Percentiles rank a stretch among this genome's conserved stretches.
Evolutionary conservation across 1,140 invertebrate genomes (phyloP).

Genomic region (Physella acuta): DNA sequence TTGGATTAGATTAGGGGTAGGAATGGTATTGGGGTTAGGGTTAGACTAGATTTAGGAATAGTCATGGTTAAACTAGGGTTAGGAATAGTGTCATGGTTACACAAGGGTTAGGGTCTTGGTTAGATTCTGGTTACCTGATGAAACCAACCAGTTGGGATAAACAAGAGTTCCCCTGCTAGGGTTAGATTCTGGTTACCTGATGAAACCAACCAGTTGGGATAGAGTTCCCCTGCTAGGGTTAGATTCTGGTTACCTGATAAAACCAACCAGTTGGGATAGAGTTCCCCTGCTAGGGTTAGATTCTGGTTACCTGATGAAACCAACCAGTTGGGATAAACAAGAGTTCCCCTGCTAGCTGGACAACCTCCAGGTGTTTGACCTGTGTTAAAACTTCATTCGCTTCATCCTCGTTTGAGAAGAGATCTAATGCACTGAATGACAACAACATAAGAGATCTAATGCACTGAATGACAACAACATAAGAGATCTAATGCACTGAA

Average conservation of each 20-base stretch:
- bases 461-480: conserved; percentile 39
- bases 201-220: too few species aligned
- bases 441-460: conserved; percentile 36
- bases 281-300: conserved; percentile 52
- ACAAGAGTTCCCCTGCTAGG: too few species aligned
- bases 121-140: too few species aligned
- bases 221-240: too few species aligned
- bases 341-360: conserved; percentile 54
- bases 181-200: too few species aligned
- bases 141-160: too few species aligned
- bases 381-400: conserved; percentile 41
- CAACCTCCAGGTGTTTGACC: conserved; percentile 47
- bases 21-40: too few species aligned
- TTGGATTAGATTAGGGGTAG: too few species aligned
- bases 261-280: conserved; percentile 59
- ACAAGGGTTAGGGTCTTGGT: too few species aligned
- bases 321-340: conserved; percentile 58
- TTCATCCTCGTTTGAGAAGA: conserved; percentile 25
- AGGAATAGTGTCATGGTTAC: too few species aligned
- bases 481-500: not conserved
- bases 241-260: conserved; percentile 59
- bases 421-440: conserved; percentile 18
- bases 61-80: too few species aligned
- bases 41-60: too few species aligned
- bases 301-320: conserved; percentile 60